Percentiles rank a stretch among this genome's conserved stretches.
Conservation (phyloP, 2,797 vertebrate species). For the Sardinella longiceps region DNA sequence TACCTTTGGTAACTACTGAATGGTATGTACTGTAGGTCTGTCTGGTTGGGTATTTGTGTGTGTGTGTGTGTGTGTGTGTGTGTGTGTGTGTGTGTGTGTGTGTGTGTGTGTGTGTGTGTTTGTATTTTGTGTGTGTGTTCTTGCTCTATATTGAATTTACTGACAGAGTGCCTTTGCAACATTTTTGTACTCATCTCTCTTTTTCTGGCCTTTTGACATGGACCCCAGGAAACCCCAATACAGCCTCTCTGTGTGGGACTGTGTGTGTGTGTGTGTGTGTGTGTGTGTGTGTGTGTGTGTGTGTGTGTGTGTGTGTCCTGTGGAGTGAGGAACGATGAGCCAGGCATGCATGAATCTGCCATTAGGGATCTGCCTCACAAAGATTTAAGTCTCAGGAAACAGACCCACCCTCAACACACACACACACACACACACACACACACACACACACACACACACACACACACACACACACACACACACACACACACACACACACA, state of each 20-base stretch:
- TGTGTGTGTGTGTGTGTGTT: slow-evolving; percentile 29
- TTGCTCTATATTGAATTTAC: slow-evolving; percentile 42
- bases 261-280: slow-evolving; percentile 8
- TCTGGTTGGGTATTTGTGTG: no score
- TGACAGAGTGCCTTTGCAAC: slow-evolving; percentile 52
- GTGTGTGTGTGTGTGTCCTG: slow-evolving; percentile 6
- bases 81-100: slow-evolving; percentile 1
- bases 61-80: not conserved
- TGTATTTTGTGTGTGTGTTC: slow-evolving; percentile 8
- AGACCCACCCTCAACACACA: not conserved
- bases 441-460: slow-evolving; percentile 9
- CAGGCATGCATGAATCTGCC: slow-evolving; percentile 15
- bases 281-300: slow-evolving; percentile 13
- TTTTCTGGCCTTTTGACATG: not conserved
- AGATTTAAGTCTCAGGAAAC: slow-evolving; percentile 4
- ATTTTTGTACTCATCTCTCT: slow-evolving; percentile 2
- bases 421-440: not conserved
- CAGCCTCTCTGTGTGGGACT: not conserved
- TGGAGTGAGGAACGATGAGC: slow-evolving; percentile 15
- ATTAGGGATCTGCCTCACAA: slow-evolving; percentile 8
- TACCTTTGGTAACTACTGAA: slow-evolving; percentile 28
- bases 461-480: slow-evolving; percentile 8
- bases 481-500: slow-evolving; percentile 4
- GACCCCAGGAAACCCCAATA: slow-evolving; percentile 10
- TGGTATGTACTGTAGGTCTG: not conserved